phyloP scores from a whole-genome alignment of 2,888 invertebrate species.

The Sericinus montela region DNA sequence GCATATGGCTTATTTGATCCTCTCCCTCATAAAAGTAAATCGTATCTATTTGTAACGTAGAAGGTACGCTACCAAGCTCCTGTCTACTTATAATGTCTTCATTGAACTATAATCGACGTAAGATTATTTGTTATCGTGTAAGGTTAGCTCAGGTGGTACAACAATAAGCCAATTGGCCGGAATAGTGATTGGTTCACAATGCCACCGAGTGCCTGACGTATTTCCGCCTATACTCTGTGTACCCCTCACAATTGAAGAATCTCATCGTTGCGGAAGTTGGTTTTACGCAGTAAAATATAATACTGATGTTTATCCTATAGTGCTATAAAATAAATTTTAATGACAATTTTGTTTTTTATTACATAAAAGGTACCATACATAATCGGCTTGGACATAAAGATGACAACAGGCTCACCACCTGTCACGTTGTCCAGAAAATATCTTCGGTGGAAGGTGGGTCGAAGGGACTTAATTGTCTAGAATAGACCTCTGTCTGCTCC shows the following conservation, averaged over 20 bases:
- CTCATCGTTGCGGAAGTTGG: slow-evolving; percentile 5
- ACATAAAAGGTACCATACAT: too few species aligned
- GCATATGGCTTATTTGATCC: too few species aligned
- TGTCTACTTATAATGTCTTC: neutral
- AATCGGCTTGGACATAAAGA: too few species aligned
- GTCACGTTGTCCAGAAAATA: too few species aligned
- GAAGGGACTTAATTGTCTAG: too few species aligned
- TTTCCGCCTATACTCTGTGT: neutral
- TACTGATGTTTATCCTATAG: neutral
- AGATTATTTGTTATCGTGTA: neutral
- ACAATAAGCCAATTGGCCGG: slow-evolving; percentile 13
- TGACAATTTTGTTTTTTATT: too few species aligned
- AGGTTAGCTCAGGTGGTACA: slow-evolving; percentile 3
- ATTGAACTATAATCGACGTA: neutral
- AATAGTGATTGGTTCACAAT: slow-evolving; percentile 13
- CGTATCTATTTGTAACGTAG: too few species aligned
- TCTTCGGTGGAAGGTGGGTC: too few species aligned
- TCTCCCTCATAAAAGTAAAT: too few species aligned
- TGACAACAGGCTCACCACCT: too few species aligned
- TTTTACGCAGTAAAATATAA: slow-evolving; percentile 12
- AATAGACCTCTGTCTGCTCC: too few species aligned
- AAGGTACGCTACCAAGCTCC: too few species aligned
- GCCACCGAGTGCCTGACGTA: slow-evolving; percentile 5
- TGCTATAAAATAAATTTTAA: neutral
- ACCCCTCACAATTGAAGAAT: slow-evolving; percentile 2